Evolutionary conservation across 1,140 invertebrate species (phyloP).

Genomic region (Ostrea denselamellosa): DNA sequence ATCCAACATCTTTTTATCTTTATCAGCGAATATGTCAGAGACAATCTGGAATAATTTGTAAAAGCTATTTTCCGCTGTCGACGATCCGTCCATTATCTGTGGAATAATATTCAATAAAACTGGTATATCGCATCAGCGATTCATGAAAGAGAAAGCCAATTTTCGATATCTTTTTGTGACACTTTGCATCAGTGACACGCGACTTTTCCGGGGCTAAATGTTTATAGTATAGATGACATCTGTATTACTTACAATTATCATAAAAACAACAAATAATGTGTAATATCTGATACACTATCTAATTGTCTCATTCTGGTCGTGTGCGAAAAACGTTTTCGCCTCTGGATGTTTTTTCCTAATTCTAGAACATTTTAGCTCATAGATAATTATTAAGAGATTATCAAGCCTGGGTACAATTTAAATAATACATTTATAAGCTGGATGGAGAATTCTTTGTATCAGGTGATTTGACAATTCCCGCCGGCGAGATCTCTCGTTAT

Average conservation of each 20-base stretch:
- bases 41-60: slow-evolving; percentile 36
- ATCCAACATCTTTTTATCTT: not conserved
- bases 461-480: slow-evolving; percentile 11
- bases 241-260: slow-evolving; percentile 21
- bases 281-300: slow-evolving; percentile 27
- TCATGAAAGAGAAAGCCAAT: slow-evolving; percentile 21
- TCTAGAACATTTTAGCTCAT: slow-evolving; percentile 32
- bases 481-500: slow-evolving; percentile 30
- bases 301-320: slow-evolving; percentile 30
- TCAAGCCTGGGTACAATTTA: slow-evolving; percentile 28
- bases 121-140: not conserved
- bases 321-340: slow-evolving; percentile 9
- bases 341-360: slow-evolving; percentile 25
- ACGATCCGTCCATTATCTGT: slow-evolving; percentile 19
- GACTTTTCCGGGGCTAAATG: slow-evolving; percentile 34
- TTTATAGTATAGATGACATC: slow-evolving; percentile 25
- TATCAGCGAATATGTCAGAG: slow-evolving; percentile 29
- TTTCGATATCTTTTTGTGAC: slow-evolving; percentile 9
- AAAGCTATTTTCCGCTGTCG: slow-evolving; percentile 30
- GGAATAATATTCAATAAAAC: slow-evolving; percentile 35
- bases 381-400: slow-evolving; percentile 39
- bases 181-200: slow-evolving; percentile 31
- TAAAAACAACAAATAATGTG: slow-evolving; percentile 32
- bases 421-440: slow-evolving; percentile 29
- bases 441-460: slow-evolving; percentile 27